Evolutionary conservation across 2,888 invertebrate species (phyloP), one percentile per base, ranked within the genome.

Genomic region (Melipona beecheii): DNA sequence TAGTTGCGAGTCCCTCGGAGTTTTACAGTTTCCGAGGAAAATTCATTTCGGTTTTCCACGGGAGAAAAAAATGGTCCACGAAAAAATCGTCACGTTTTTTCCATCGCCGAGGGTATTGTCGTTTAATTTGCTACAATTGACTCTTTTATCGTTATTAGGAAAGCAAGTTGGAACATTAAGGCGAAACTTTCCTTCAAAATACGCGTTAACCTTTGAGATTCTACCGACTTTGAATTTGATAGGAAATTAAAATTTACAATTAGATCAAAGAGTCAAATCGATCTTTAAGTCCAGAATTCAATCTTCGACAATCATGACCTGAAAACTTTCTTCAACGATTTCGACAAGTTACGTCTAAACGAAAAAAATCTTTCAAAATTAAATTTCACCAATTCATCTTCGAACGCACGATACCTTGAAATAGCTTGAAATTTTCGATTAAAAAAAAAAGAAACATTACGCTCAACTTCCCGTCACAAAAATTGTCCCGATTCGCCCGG

Each of bases 1-100:
- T 93, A 93, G 91, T 89, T 84, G 84, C 89, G 89, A 88, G 86
- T 87, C 87, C 83, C 75, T 27, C 19, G 66, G 70, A 81, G 72
- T 83, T 88, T 87, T 86, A 74, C 84, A 88, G 80, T 81, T 88
- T 89, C 83, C 84, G 80, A 86, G 86, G 82, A 71, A 73, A 65
- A 76, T 81, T 50, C 24, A 24, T 72, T 56, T 65, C 19, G 54
- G 19, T 52, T 58, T 68, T 31, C 49, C 77, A 19, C 9, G 9
- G 27, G 6, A 27, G 81, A 84, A 86, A 78, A 90, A 56, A 86
- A 83, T 81, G 69, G 56, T 27, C 43, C 77, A 81, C 83, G 82
- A 85, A n/a, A n/a, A n/a, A n/a, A 86, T 84, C 75, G 84, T 11
- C 62, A n/a, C 31, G 24, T 49, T 50, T 19, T 19, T 5, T 64